Evolutionary conservation across 1,140 invertebrate species (phyloP), one percentile per base, ranked within the genome.

Genomic region (Galleria mellonella): DNA sequence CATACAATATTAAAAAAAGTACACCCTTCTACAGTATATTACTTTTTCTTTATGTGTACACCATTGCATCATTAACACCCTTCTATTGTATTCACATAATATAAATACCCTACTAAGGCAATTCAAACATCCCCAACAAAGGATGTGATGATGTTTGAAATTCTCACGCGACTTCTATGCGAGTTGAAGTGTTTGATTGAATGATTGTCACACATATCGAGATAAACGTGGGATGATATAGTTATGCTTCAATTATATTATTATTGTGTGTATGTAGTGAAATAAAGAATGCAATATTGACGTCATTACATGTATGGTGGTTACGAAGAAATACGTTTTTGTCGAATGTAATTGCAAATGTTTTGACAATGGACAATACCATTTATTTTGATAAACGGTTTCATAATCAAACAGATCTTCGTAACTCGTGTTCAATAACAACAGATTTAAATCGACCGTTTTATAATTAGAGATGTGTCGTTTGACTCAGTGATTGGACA

Each of bases 201-300:
- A 78, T 78, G 72, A 78, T 78, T 75, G 74, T 72, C 58, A 68
- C 59, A 56, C 60, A 47, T 33, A 49, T 49, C 33, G 42, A 54
- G 45, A 60, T 50, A 33, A 60, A 50, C 47, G 56, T 59, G 51
- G 57, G 51, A 47, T 28, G 47, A 14, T 38, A 31, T 35, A 30
- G 12, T 43, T 44, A 37, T 37, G 13, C 17, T 13, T 37, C 35
- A 37, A 17, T 37, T 37, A 37, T 37, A 3, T 3, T 23, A n/a
- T n/a, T n/a, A n/a, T n/a, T n/a, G n/a, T n/a, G n/a, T n/a, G n/a
- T 23, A 6, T 23, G 2, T 23, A 23, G 5, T 28, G 10, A 40
- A 40, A 38, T 38, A 27, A 27, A 40, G 38, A 40, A 9, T 29
- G 38, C 38, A 40, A 14, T 14, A 14, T 23, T 43, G 41, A 43